These are phyloP conservation scores for Brachylomia viminalis DNA, from an alignment of 2,888 invertebrate genomes.

Conservation along the genomic window DNA sequence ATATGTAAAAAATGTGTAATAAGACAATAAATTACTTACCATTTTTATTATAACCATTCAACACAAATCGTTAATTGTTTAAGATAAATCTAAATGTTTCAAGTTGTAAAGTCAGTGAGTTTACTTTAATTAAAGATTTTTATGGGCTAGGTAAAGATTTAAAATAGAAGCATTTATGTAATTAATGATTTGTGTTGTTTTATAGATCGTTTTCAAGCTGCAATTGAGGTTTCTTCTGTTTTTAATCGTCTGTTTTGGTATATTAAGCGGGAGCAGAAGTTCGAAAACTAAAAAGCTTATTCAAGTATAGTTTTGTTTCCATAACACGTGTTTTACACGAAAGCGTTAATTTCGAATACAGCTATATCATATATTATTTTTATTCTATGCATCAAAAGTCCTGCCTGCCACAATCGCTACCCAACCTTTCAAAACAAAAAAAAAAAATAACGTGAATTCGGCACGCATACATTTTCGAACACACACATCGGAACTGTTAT, in stretches of 20 bases:
- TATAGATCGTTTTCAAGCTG: slow-evolving; percentile 43
- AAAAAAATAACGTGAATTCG: neutral
- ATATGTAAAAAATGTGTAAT: neutral
- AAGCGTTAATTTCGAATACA: slow-evolving; percentile 1
- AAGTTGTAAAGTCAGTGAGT: slow-evolving; percentile 38
- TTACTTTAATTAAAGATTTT: slow-evolving; percentile 59
- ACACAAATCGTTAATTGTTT: slow-evolving; percentile 38
- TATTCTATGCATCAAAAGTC: slow-evolving; percentile 25
- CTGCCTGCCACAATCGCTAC: neutral
- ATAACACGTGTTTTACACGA: neutral
- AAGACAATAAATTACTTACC: slow-evolving; percentile 14
- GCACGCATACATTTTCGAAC: slow-evolving; percentile 39
- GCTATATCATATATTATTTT: slow-evolving; percentile 24
- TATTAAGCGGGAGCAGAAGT: no score
- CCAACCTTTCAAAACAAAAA: slow-evolving; percentile 26
- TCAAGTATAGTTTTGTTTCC: neutral
- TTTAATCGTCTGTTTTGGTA: neutral
- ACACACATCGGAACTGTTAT: slow-evolving; percentile 38
- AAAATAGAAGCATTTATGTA: slow-evolving; percentile 46
- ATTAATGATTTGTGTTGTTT: slow-evolving; percentile 58
- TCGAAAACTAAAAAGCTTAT: neutral
- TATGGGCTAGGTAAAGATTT: slow-evolving; percentile 46
- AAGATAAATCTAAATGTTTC: slow-evolving; percentile 48
- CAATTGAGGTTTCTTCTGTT: slow-evolving; percentile 11
- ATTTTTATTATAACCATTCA: slow-evolving; percentile 28